Evolutionary conservation across 2,113 vertebrate genomes (phyloP), one percentile per base, ranked within the genome.

Genomic region (Callocephalon fimbriatum): DNA sequence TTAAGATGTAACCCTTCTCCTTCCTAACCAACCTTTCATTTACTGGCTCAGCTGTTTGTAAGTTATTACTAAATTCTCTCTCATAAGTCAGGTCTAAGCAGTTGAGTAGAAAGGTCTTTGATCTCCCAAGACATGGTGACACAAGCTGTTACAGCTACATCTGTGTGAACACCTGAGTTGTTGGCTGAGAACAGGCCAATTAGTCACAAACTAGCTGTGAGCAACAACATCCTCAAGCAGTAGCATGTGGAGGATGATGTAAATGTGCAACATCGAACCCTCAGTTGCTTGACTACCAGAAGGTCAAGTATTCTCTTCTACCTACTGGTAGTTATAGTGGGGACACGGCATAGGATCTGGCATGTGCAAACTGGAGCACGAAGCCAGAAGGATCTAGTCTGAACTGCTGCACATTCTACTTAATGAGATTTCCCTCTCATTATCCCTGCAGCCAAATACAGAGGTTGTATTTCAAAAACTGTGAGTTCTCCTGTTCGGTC

Each of bases 311-410:
- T 71, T 78, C 61, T 56, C 56, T 53, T 35, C 42, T 58, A 31
- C 7, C 14, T 15, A 16, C 12, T 37, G 31, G 25, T 17, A 21
- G 26, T 32, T 58, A n/a, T 2, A 6, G 29, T 3, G 4, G 19
- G 47, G 27, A 89, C 29, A 45, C 2, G 0, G 48, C 2, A 1
- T 1, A 47, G 50, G 42, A 31, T 23, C 22, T 37, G 26, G 32
- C 22, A 65, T 2, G 10, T 27, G 21, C 51, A 48, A 80, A 74
- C 70, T 1, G 5, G 23, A 48, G 27, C 7, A 4, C 1, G 48
- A 71, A 62, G 66, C 56, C 75, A 62, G 26, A 82, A 62, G 37
- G 38, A 37, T 66, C n/a, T 20, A 51, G 27, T 66, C 45, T 82
- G 45, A 66, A 10, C 38, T 22, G 47, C 8, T 72, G 27, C 38